A percentile compares a stretch with the other conserved stretches of the same genome.
These are phyloP conservation scores for Philhelius pedissequus DNA, from an alignment of 2,888 invertebrate genomes.

Conservation along the genomic window DNA sequence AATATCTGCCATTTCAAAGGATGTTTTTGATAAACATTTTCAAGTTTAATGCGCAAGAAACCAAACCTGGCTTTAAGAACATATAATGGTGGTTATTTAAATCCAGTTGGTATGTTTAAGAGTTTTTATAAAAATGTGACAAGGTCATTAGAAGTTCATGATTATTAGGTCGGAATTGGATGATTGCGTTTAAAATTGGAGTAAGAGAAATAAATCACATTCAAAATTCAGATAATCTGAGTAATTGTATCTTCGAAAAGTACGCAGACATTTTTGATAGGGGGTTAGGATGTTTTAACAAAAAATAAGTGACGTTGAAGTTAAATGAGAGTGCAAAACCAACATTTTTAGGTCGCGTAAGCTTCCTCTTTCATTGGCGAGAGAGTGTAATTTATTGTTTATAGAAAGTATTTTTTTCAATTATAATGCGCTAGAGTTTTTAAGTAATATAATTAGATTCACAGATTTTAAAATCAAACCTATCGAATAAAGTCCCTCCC, in stretches of 20 bases:
- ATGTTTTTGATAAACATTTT: slow-evolving; percentile 14
- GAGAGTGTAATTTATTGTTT: too few species aligned
- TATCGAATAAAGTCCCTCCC: too few species aligned
- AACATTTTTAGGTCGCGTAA: slow-evolving; percentile 16
- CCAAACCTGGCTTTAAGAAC: not conserved
- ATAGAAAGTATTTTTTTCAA: too few species aligned
- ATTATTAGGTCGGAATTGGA: slow-evolving; percentile 5
- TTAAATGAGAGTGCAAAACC: slow-evolving; percentile 24
- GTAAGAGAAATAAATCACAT: slow-evolving; percentile 20
- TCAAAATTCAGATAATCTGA: not conserved
- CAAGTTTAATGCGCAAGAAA: slow-evolving; percentile 3
- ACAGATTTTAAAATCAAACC: too few species aligned
- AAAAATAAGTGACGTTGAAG: slow-evolving; percentile 24
- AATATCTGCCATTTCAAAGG: slow-evolving; percentile 33
- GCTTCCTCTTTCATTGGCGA: slow-evolving; percentile 28
- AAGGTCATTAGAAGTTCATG: not conserved
- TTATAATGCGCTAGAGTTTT: too few species aligned
- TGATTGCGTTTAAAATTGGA: not conserved
- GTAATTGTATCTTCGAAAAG: not conserved
- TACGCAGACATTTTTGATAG: slow-evolving; percentile 20
- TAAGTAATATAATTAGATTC: too few species aligned
- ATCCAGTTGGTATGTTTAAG: slow-evolving; percentile 8
- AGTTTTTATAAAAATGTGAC: slow-evolving; percentile 5
- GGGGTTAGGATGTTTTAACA: slow-evolving; percentile 26
- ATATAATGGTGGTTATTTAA: slow-evolving; percentile 10